A percentile compares a stretch with the other conserved stretches of the same genome.
These are phyloP conservation scores for Macrotis lagotis DNA, from an alignment of 2,113 vertebrate genomes.

Conservation along the genomic window DNA sequence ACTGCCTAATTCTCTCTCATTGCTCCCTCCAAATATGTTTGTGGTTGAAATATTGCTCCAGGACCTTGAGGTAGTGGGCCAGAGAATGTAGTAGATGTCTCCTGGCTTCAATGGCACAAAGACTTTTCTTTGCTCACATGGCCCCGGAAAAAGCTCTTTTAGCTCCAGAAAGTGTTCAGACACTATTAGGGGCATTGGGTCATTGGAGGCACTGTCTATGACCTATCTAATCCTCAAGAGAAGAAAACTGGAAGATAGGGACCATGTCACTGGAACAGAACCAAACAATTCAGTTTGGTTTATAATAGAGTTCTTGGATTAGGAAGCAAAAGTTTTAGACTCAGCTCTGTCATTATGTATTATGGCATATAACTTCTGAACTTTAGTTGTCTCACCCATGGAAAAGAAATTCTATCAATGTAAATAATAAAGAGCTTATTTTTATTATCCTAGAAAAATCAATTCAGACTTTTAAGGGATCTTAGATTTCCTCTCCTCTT, in stretches of 20 bases:
- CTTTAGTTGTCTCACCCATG: neutral
- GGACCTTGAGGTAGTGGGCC: slow-evolving; percentile 21
- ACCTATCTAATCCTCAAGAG: neutral
- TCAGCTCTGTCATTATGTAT: neutral
- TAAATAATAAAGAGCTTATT: neutral
- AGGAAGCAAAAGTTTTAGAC: neutral
- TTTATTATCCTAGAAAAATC: neutral
- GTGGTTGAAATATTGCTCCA: slow-evolving; percentile 53
- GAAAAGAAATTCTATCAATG: neutral
- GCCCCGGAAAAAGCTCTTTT: neutral
- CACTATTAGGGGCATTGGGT: neutral
- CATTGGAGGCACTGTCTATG: neutral
- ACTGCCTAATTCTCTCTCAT: slow-evolving; percentile 39
- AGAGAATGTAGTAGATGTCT: neutral
- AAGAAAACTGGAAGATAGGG: neutral
- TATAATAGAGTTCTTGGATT: neutral
- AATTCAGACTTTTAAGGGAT: neutral
- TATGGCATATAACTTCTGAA: neutral
- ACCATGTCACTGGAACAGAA: neutral
- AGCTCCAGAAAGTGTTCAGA: neutral
- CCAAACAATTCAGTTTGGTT: neutral
- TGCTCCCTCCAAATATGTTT: slow-evolving; percentile 34
- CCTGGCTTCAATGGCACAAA: neutral
- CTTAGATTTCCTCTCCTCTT: neutral
- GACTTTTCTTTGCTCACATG: neutral